Conservation (phyloP, 1,140 invertebrate genomes). For the Akabosia matsudoensis region DNA sequence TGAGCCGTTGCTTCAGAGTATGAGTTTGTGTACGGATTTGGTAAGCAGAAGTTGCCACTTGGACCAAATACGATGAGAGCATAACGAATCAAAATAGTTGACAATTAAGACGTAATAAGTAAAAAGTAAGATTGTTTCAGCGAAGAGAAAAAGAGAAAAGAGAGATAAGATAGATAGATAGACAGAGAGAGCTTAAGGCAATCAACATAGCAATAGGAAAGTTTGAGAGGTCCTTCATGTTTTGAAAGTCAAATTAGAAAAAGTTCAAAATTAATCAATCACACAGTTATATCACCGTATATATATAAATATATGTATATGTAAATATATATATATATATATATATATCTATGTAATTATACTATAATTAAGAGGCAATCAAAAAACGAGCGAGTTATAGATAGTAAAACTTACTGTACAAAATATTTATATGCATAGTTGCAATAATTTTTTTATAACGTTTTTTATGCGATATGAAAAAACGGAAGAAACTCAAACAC, state of each 20-base stretch:
- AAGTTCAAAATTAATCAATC: constrained; percentile 31
- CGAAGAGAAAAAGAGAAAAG: constrained; percentile 34
- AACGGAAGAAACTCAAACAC: too few species aligned
- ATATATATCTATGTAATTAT: neutral
- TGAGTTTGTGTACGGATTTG: too few species aligned
- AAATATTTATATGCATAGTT: neutral
- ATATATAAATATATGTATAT: neutral
- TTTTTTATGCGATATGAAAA: too few species aligned
- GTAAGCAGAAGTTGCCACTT: too few species aligned
- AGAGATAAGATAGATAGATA: neutral
- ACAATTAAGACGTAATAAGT: too few species aligned
- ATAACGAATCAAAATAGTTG: too few species aligned
- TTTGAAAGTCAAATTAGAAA: constrained; percentile 30
- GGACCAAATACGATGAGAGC: too few species aligned
- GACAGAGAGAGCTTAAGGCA: constrained; percentile 31
- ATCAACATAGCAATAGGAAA: constrained; percentile 54
- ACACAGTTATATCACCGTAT: constrained; percentile 29
- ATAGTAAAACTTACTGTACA: neutral
- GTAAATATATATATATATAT: too few species aligned
- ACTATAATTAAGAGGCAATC: constrained; percentile 7
- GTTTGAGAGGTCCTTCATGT: constrained; percentile 68
- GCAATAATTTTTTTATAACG: too few species aligned
- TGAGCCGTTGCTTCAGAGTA: too few species aligned
- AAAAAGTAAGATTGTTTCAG: too few species aligned
- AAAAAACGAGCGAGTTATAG: constrained; percentile 5